Evolutionary conservation across 2,113 vertebrate species (phyloP), one percentile per base, ranked within the genome.

Genomic region (Rhombomys opimus): DNA sequence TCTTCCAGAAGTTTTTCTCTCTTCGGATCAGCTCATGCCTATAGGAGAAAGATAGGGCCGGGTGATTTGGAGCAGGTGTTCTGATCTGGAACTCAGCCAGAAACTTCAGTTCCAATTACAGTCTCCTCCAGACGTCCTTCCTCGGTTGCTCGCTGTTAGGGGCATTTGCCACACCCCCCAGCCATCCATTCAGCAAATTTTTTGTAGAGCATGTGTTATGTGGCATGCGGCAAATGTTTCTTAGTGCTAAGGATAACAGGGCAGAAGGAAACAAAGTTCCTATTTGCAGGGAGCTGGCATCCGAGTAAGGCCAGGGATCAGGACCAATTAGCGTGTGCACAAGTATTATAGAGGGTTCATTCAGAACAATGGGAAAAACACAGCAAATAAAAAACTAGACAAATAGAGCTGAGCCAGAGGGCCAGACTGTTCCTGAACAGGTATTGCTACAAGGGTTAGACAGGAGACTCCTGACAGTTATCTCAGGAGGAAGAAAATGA

Each of bases 301-400:
- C 88, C 35, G 4, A 17, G 20, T 41, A 4, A 70, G 35, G 4
- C 67, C 23, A 12, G 81, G 57, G n/a, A 3, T 13, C 5, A 46
- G 41, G 84, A 52, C 5, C 18, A 46, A 85, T 25, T 35, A 70
- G 15, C 2, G 14, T n/a, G 22, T 3, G 8, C 9, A 0, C 0
- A 3, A 68, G 7, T 35, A 5, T n/a, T 67, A 22, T 6, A 59
- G 52, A 68, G 63, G 61, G 73, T 3, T 2, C 18, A 1, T 6
- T 76, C 35, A 92, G 32, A 38, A 12, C 38, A 70, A 4, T 22
- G n/a, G 61, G n/a, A 22, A 38, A 76, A 63, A 27, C 3, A 63
- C 76, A 18, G 65, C 50, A 81, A 27, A n/a, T 7, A 84, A 35
- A 90, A 84, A 6, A 46, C 46, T 9, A 68, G 63, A 23, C 32